Percentiles rank a stretch among this genome's conserved stretches.
These are phyloP conservation scores for Sciurus vulgaris DNA, from an alignment of 2,797 vertebrate species.

Conservation along the genomic window DNA sequence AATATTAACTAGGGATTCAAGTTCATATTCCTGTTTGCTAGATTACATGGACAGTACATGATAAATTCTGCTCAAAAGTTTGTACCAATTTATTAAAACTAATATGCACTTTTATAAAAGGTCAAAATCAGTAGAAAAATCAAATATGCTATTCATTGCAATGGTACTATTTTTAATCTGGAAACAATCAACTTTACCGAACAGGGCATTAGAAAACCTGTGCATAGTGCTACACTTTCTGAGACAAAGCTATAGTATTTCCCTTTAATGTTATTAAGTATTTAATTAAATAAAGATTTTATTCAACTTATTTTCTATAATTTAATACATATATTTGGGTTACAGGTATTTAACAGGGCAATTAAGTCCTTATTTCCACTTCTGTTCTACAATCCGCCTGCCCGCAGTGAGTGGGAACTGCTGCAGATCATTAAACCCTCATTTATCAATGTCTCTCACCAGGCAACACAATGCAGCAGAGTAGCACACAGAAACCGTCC, in stretches of 20 bases:
- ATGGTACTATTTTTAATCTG: constrained; percentile 41
- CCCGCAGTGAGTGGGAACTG: constrained; percentile 91
- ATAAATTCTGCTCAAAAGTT: constrained; percentile 2
- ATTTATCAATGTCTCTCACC: constrained; percentile 97
- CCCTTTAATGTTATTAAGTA: neutral
- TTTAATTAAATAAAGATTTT: constrained; percentile 75
- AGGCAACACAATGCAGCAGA: constrained; percentile 97
- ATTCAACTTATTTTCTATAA: constrained; percentile 64
- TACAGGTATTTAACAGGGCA: constrained; percentile 84
- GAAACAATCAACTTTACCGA: constrained; percentile 46
- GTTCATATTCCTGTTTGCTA: neutral
- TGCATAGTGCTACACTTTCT: constrained; percentile 19
- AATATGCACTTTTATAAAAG: constrained; percentile 44
- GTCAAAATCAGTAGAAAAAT: constrained; percentile 56
- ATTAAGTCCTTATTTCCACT: constrained; percentile 86
- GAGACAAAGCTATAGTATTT: constrained; percentile 37
- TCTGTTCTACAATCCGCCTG: constrained; percentile 87
- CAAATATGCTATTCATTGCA: constrained; percentile 27
- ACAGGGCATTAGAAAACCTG: constrained; percentile 50
- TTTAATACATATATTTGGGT: constrained; percentile 72
- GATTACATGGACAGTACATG: neutral
- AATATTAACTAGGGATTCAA: neutral
- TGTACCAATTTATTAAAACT: constrained; percentile 32
- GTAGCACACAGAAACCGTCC: constrained; percentile 94
- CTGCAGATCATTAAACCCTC: constrained; percentile 96